Base-by-base conservation (phyloP, 2,113 vertebrate species). In the Hippocampus guttulatus region DNA sequence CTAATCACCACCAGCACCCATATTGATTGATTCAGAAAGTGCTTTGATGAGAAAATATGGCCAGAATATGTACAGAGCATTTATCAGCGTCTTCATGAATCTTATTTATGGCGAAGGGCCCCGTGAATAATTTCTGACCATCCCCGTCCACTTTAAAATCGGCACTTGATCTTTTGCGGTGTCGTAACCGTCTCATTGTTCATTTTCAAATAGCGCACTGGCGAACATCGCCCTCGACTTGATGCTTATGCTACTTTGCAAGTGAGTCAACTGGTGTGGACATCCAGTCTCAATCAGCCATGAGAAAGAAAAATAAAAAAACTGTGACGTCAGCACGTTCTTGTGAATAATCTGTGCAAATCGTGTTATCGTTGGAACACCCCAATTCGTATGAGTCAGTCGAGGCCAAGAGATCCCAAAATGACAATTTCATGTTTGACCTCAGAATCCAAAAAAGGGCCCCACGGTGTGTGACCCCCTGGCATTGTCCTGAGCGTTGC, bases 1-100 rank as follows among this genome's bases (percentile, higher is more conserved):
- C 68, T 90, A 90, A 91, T 88, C 84, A 84, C 88, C 85, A 57
- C 84, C 74, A 67, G 84, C 87, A 88, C 87, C 81, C 81, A 81
- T 91, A 91, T 90, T 91, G 88, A 91, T 91, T 88, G 64, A 43
- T 86, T 90, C 88, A 89, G 88, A 91, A 90, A 91, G 90, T 88
- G 85, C 88, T 82, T 84, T 75, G 82, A 85, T 86, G 87, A 83
- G 81, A 77, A 87, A 82, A 82, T 81, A 82, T 78, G 78, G 85
- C 68, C 14, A 79, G 90, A 85, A 88, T 86, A 87, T 84, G 82
- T 89, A 85, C 84, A 67, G 64, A 76, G 79, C 83, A 88, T 91
- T 90, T 71, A 78, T 90, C 85, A 67, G 77, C 64, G 85, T 86
- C 88, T 76, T 75, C 84, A 90, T 91, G 75, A 89, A 89, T 91